Evolutionary conservation across 2,797 vertebrate genomes (phyloP).

Genomic region (Poeciliopsis gracilis): DNA sequence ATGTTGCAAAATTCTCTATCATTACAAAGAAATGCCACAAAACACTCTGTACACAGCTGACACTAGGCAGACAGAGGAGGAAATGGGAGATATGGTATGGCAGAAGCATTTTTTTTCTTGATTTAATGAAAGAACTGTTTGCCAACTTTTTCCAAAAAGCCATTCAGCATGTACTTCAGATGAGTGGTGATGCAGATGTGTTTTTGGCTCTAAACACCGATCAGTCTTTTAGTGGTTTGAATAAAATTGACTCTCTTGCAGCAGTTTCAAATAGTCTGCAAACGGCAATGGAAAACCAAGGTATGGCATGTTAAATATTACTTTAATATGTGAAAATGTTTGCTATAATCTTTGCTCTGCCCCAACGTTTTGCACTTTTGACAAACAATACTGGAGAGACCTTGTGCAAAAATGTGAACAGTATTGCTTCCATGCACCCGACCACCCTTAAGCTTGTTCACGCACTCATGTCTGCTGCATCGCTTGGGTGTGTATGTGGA

Average conservation of each 20-base stretch:
- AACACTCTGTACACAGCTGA: slow-evolving; percentile 36
- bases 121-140: slow-evolving; percentile 54
- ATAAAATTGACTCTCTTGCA: slow-evolving; percentile 55
- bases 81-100: slow-evolving; percentile 3
- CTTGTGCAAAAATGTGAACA: slow-evolving; percentile 12
- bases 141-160: slow-evolving; percentile 64
- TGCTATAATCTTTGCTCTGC: slow-evolving; percentile 8
- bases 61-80: slow-evolving; percentile 18
- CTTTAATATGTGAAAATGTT: slow-evolving; percentile 42
- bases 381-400: not conserved
- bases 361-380: slow-evolving; percentile 14
- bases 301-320: slow-evolving; percentile 58
- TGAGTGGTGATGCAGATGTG: slow-evolving; percentile 61
- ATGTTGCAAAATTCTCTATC: slow-evolving; percentile 64
- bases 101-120: slow-evolving; percentile 30
- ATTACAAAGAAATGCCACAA: slow-evolving; percentile 62
- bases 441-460: slow-evolving; percentile 30
- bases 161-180: slow-evolving; percentile 67
- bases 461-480: slow-evolving; percentile 36
- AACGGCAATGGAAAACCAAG: slow-evolving; percentile 46
- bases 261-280: slow-evolving; percentile 49
- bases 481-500: slow-evolving; percentile 25
- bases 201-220: slow-evolving; percentile 68
- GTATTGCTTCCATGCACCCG: slow-evolving; percentile 24
- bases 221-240: slow-evolving; percentile 67